Evolutionary conservation across 2,113 vertebrate species (phyloP).

Genomic region (Platycercus adscitus): DNA sequence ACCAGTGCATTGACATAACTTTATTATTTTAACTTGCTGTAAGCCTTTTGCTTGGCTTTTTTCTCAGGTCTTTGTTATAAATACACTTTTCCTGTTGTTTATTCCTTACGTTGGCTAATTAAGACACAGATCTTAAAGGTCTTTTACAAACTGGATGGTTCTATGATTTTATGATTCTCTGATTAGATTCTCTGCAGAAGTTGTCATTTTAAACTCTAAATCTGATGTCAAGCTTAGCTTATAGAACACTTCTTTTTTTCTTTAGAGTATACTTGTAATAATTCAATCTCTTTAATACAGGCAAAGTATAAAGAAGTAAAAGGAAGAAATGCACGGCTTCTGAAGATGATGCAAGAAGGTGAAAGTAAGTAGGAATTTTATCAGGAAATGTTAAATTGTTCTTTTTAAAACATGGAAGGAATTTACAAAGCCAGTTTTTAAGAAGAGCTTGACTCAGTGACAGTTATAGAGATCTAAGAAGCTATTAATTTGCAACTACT

Average conservation of each 20-base stretch:
- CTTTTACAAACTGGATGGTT: not conserved
- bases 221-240: not conserved
- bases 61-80: not conserved
- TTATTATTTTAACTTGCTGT: not conserved
- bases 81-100: not conserved
- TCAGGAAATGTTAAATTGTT: not conserved
- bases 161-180: not conserved
- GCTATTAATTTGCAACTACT: not conserved
- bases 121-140: not conserved
- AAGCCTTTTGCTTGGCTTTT: not conserved
- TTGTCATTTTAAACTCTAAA: not conserved
- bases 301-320: conserved; percentile 80
- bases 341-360: conserved; percentile 81
- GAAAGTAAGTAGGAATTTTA: conserved; percentile 76
- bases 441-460: not conserved
- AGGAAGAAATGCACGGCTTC: conserved; percentile 77
- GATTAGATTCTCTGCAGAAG: not conserved
- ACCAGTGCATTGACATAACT: not conserved
- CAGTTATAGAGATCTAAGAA: not conserved
- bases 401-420: not conserved
- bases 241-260: not conserved
- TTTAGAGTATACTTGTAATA: not conserved
- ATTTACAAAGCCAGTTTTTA: not conserved
- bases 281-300: conserved; percentile 55
- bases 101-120: not conserved